Percentiles rank a stretch among this genome's conserved stretches.
Conservation (phyloP, 2,113 vertebrate genomes). For the Ochotona princeps region DNA sequence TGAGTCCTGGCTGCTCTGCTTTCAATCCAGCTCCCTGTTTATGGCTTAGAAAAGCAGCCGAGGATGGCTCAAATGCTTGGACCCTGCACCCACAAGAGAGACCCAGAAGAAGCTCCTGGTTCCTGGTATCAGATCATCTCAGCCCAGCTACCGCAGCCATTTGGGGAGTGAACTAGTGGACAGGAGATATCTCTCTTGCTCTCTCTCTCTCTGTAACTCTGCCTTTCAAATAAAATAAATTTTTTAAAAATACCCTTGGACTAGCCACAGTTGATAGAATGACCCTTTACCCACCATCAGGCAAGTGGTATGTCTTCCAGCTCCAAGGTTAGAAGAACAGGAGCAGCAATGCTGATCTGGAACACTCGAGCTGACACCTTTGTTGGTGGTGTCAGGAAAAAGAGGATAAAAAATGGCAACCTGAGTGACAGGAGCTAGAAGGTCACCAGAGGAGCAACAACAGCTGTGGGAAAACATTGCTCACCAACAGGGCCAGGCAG, state of each 20-base stretch:
- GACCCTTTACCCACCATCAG: neutral
- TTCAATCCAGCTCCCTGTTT: too few relatives aligned
- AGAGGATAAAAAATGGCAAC: neutral
- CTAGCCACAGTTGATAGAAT: neutral
- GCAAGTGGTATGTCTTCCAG: neutral
- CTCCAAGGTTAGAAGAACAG: neutral
- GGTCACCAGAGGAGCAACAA: neutral
- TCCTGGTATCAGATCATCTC: too few relatives aligned
- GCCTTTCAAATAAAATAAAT: too few relatives aligned
- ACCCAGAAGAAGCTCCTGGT: too few relatives aligned
- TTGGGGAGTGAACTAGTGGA: too few relatives aligned
- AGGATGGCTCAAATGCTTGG: too few relatives aligned
- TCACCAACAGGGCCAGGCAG: neutral
- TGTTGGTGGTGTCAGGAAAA: neutral
- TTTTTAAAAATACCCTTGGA: neutral
- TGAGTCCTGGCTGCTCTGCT: too few relatives aligned
- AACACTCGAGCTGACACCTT: neutral
- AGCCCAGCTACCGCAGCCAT: too few relatives aligned
- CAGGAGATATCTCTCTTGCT: too few relatives aligned
- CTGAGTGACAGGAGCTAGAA: neutral
- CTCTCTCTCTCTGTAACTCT: too few relatives aligned
- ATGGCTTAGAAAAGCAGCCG: too few relatives aligned
- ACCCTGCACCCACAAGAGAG: too few relatives aligned
- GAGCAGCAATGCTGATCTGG: neutral
- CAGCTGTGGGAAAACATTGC: neutral